Base-by-base conservation (phyloP, 2,113 vertebrate species). In the Callorhinus ursinus region DNA sequence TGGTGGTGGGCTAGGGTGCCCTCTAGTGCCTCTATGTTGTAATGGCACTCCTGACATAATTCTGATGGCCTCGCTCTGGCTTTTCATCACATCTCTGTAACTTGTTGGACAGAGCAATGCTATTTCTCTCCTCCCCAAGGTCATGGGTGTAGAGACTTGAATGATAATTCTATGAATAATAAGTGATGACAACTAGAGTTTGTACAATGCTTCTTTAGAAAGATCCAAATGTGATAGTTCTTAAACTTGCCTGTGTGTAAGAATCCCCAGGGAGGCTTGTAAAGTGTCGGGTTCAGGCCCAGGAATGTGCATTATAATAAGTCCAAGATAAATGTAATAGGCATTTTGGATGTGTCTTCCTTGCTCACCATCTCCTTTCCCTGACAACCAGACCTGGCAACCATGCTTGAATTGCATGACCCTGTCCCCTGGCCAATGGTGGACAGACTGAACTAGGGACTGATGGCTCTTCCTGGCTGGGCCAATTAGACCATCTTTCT, bases 1-100 rank as follows among this genome's bases (percentile, higher is more conserved):
- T 46, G 8, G 77, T 1, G 2, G 19, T 86, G 55, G 81, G 10
- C 13, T 82, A 46, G 77, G 42, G 67, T 28, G 86, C 92, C 95
- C 61, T 97, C 95, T 97, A 51, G 93, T 89, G 96, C 14, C 80
- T 57, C 31, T 42, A n/a, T 22, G 1, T 31, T 91, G 59, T 93
- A 88, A 94, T 11, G 53, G 65, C 88, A 67, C 5, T 36, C 72
- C 71, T 63, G n/a, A 36, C 55, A 10, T 3, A 49, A 55, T 28
- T 83, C 26, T 18, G n/a, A 72, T 4, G 4, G 49, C 57, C 39
- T 67, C 8, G 1, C 36, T 63, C 42, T 1, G 11, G 57, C 46
- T 63, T 79, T 91, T 63, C 53, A 51, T 87, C 53, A 28, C 42
- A 46, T 81, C 42, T 67, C 85, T 46, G 0, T 21, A 72, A 86